phyloP scores from a whole-genome alignment of 2,797 vertebrate species.

The Channallabes apus region DNA sequence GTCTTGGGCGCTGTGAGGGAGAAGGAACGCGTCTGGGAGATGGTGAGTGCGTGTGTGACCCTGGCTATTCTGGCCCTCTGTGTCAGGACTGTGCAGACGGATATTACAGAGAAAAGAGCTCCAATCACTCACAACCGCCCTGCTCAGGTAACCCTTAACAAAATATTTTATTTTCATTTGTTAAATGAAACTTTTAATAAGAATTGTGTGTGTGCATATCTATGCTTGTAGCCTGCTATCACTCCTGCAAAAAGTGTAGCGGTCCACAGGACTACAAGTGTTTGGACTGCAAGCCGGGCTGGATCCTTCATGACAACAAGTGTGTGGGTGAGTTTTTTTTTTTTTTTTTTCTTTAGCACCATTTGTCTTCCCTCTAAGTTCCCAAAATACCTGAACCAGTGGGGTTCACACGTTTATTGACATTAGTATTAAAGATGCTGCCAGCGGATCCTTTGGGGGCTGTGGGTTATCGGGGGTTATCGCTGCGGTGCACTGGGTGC shows the following conservation, averaged over 20 bases:
- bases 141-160: constrained; percentile 67
- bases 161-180: not conserved
- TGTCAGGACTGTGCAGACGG: constrained; percentile 90
- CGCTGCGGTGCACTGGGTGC: too few species aligned
- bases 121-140: constrained; percentile 81
- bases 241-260: constrained; percentile 85
- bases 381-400: not conserved
- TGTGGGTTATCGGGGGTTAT: too few species aligned
- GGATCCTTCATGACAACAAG: constrained; percentile 91
- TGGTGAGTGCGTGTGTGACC: constrained; percentile 88
- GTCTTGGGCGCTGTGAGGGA: constrained; percentile 82
- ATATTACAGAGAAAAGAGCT: constrained; percentile 85
- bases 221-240: constrained; percentile 82
- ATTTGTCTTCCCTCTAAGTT: not conserved
- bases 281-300: constrained; percentile 88
- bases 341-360: not conserved
- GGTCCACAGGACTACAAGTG: constrained; percentile 89
- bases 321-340: constrained; percentile 84
- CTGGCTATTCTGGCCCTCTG: constrained; percentile 84
- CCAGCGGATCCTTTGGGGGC: too few species aligned
- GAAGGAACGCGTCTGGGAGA: constrained; percentile 89
- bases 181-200: not conserved
- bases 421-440: not conserved
- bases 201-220: not conserved
- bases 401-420: not conserved